phyloP scores from a whole-genome alignment of 2,888 invertebrate species.

The Mythimna impura region DNA sequence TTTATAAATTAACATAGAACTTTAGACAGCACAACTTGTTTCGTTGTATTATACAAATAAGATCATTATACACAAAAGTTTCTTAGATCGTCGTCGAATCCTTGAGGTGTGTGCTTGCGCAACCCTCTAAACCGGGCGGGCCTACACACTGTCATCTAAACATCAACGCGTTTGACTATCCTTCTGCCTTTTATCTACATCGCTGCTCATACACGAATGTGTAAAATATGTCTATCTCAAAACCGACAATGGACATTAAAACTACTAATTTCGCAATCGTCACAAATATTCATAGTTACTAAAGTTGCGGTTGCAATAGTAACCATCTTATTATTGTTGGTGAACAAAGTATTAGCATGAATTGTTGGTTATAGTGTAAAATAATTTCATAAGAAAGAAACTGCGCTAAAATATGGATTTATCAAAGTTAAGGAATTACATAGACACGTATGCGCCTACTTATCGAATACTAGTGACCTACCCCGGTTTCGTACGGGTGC shows the following conservation, averaged over 20 bases:
- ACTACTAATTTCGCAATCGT: conserved; percentile 21
- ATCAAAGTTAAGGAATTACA: not conserved
- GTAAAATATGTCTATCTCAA: not conserved
- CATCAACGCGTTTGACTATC: not conserved
- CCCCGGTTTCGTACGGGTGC: no score
- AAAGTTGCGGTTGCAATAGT: conserved; percentile 22
- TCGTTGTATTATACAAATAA: not conserved
- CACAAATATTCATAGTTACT: conserved; percentile 1
- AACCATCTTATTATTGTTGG: not conserved
- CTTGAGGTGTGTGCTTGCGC: conserved; percentile 73
- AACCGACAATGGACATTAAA: conserved; percentile 17
- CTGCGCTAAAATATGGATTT: not conserved
- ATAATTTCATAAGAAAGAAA: not conserved
- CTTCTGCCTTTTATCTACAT: conserved; percentile 12
- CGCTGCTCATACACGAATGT: not conserved
- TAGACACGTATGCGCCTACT: no score
- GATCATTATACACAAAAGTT: conserved; percentile 12
- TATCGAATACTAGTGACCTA: no score
- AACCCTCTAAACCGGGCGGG: conserved; percentile 65
- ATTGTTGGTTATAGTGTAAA: not conserved
- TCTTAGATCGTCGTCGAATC: conserved; percentile 60
- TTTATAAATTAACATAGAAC: not conserved
- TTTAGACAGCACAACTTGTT: not conserved
- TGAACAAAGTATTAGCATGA: not conserved
- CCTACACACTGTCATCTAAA: conserved; percentile 60